These are phyloP conservation scores for Microcebus murinus DNA, from an alignment of 2,113 vertebrate species.

Conservation along the genomic window DNA sequence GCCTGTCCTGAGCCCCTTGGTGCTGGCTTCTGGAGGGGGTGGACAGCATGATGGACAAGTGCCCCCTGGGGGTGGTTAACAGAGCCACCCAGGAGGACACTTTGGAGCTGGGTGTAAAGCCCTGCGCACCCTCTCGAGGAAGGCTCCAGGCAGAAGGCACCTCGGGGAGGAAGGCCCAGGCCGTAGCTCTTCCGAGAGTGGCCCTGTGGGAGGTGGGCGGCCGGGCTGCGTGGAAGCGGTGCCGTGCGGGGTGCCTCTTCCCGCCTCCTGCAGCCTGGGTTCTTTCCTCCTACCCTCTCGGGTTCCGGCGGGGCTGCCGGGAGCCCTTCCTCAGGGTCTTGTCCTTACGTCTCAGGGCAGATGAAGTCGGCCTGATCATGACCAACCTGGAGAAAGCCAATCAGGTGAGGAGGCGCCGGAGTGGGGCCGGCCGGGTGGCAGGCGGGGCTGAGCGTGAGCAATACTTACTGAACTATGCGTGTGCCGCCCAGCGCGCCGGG, in stretches of 20 bases:
- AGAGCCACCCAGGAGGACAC: neutral
- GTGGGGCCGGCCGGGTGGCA: accelerated
- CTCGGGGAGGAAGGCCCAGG: neutral
- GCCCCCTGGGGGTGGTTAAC: neutral
- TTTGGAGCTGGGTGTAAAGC: neutral
- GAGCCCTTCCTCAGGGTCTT: constrained; percentile 9
- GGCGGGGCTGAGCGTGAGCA: too few species aligned
- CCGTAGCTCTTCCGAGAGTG: neutral
- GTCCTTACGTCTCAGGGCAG: constrained; percentile 88
- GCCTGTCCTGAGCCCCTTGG: neutral
- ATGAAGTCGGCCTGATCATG: constrained; percentile 95
- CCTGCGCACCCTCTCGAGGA: too few species aligned
- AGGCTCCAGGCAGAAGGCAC: neutral
- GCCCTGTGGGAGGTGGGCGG: accelerated
- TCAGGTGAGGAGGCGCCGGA: constrained; percentile 89
- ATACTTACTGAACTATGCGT: accelerated
- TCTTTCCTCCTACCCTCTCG: neutral
- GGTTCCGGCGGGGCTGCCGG: too few species aligned
- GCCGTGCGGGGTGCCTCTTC: neutral
- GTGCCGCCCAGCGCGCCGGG: neutral
- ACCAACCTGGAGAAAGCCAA: constrained; percentile 96
- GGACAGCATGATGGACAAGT: neutral
- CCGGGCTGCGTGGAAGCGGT: neutral
- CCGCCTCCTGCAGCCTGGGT: neutral
- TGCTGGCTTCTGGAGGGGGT: neutral